Evolutionary conservation across 2,888 invertebrate genomes (phyloP).

Genomic region (Eilema caniola): DNA sequence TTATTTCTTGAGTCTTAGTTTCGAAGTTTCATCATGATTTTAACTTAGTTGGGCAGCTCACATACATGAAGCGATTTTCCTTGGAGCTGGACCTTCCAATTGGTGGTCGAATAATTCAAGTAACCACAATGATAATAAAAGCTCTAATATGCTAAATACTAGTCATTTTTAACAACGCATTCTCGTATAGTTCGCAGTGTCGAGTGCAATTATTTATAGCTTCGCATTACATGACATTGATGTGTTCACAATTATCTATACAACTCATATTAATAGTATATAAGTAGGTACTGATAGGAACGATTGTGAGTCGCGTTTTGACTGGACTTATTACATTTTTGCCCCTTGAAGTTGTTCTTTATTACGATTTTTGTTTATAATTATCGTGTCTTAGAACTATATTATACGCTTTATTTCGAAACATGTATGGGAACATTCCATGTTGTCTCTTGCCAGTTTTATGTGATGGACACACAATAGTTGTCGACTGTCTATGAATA

Average conservation of each 20-base stretch:
- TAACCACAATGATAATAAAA: slow-evolving; percentile 30
- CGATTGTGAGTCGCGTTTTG: slow-evolving; percentile 20
- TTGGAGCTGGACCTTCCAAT: background rate
- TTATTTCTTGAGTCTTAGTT: background rate
- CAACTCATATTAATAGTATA: slow-evolving; percentile 24
- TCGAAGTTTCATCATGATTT: background rate
- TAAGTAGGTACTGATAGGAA: slow-evolving; percentile 20
- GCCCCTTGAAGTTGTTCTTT: background rate
- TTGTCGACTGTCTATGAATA: background rate
- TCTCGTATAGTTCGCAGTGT: slow-evolving; percentile 45
- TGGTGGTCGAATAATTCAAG: slow-evolving; percentile 25
- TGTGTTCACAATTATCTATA: slow-evolving; percentile 38
- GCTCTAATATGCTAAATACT: slow-evolving; percentile 60
- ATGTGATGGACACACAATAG: background rate
- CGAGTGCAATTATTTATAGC: slow-evolving; percentile 57
- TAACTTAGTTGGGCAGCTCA: background rate
- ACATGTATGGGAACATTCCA: background rate
- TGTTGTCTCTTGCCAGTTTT: background rate
- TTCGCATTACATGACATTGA: slow-evolving; percentile 42
- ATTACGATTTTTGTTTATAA: background rate
- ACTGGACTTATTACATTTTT: slow-evolving; percentile 9
- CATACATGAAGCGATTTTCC: background rate
- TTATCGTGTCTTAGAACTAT: background rate
- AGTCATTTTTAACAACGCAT: slow-evolving; percentile 74
- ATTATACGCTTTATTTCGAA: too few relatives aligned